A percentile compares a stretch with the other conserved stretches of the same genome.
These are phyloP conservation scores for Eilema sororculum DNA, from an alignment of 2,888 invertebrate genomes.

Conservation along the genomic window DNA sequence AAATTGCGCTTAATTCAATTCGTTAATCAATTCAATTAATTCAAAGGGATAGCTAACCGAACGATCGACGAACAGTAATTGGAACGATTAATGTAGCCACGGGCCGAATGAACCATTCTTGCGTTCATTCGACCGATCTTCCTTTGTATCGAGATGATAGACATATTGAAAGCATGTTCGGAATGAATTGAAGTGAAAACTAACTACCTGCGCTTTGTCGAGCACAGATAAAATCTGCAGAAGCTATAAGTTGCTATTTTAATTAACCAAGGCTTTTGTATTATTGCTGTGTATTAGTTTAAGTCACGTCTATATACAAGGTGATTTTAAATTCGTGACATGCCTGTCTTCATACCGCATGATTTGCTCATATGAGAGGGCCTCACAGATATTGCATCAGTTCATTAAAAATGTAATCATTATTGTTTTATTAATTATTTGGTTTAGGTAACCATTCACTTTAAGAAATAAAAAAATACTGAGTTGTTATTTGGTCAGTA, in stretches of 20 bases:
- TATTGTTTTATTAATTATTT: neutral
- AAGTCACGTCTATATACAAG: neutral
- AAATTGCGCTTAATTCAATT: conserved; percentile 78
- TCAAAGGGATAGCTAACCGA: conserved; percentile 71
- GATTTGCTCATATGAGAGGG: neutral
- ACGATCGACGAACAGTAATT: conserved; percentile 74
- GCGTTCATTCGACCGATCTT: conserved; percentile 39
- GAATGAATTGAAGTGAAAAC: conserved; percentile 66
- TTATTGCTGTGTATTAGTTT: neutral
- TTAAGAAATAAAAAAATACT: too few relatives aligned
- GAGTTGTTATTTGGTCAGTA: too few relatives aligned
- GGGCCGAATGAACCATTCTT: conserved; percentile 72
- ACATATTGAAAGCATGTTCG: conserved; percentile 72
- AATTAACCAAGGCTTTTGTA: conserved; percentile 31
- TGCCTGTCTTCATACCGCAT: neutral
- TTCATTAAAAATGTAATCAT: neutral
- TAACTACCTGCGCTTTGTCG: conserved; percentile 61
- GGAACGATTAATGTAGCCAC: conserved; percentile 74
- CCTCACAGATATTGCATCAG: neutral
- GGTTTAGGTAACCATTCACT: neutral
- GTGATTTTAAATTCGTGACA: neutral
- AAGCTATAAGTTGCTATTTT: conserved; percentile 32
- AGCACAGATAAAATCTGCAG: conserved; percentile 65
- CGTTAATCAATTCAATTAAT: conserved; percentile 84
- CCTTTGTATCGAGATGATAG: conserved; percentile 63